These are phyloP conservation scores for Hypena proboscidalis DNA, from an alignment of 2,888 invertebrate genomes.

Conservation along the genomic window DNA sequence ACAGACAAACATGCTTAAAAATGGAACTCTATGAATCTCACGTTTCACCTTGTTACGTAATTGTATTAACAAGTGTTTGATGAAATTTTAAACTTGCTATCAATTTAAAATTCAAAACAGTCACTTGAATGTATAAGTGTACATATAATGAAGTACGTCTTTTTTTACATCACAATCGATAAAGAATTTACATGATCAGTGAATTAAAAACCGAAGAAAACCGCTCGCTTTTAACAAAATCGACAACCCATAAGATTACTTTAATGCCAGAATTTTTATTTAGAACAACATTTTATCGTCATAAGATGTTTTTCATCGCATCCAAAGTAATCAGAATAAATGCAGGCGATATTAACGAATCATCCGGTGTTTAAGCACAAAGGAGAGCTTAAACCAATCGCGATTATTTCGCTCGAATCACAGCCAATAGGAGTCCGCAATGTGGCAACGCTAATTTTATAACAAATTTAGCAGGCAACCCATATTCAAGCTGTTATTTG, in stretches of 20 bases:
- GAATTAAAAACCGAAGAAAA: too few species aligned
- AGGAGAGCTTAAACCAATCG: constrained; percentile 56
- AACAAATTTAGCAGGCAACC: constrained; percentile 27
- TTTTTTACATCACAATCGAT: too few species aligned
- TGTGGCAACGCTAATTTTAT: constrained; percentile 47
- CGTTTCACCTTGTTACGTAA: constrained; percentile 56
- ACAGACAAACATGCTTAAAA: constrained; percentile 36
- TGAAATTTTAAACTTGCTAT: too few species aligned
- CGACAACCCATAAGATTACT: too few species aligned
- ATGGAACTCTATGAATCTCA: constrained; percentile 33
- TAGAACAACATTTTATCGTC: constrained; percentile 11
- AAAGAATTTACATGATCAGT: too few species aligned
- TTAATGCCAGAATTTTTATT: too few species aligned
- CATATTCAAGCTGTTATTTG: constrained; percentile 3
- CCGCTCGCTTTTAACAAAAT: too few species aligned
- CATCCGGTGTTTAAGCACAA: constrained; percentile 42
- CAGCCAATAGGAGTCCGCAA: constrained; percentile 40
- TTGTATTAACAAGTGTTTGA: constrained; percentile 47
- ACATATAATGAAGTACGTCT: too few species aligned
- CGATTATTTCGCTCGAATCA: constrained; percentile 59
- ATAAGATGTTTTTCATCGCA: constrained; percentile 19
- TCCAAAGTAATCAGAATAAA: constrained; percentile 32
- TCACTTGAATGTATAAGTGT: too few species aligned
- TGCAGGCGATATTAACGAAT: constrained; percentile 37
- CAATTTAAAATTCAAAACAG: too few species aligned